These are phyloP conservation scores for Lophius americanus DNA, from an alignment of 2,797 vertebrate genomes.

Conservation along the genomic window DNA sequence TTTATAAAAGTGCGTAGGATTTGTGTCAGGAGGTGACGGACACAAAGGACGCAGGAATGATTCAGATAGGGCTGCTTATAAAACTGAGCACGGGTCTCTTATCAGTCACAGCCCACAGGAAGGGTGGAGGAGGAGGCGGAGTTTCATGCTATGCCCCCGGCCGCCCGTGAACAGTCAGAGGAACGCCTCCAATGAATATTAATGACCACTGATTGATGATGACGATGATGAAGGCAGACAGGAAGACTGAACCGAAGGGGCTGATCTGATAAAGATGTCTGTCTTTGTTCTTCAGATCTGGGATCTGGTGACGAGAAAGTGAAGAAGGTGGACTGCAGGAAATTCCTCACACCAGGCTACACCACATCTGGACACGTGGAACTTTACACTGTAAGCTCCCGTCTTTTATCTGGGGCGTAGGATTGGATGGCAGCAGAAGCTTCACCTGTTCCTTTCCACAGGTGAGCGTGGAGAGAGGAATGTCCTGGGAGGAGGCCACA, in stretches of 20 bases:
- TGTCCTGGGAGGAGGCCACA: conserved; percentile 98
- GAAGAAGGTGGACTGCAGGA: conserved; percentile 93
- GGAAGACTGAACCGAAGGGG: neutral
- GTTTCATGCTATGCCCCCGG: too few species aligned
- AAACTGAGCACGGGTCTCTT: too few species aligned
- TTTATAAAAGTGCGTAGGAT: too few species aligned
- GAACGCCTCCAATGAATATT: too few species aligned
- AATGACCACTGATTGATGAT: too few species aligned
- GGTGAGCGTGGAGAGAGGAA: conserved; percentile 97
- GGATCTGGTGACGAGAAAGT: conserved; percentile 98
- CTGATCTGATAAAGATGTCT: neutral
- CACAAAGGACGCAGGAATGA: too few species aligned
- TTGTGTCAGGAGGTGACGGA: too few species aligned
- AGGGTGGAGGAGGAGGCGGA: too few species aligned
- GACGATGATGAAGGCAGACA: neutral
- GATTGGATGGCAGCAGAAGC: neutral
- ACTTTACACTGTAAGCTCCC: conserved; percentile 89
- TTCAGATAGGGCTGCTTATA: too few species aligned
- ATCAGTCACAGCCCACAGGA: too few species aligned
- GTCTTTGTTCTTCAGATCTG: conserved; percentile 81
- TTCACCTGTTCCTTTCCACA: conserved; percentile 48
- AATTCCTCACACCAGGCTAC: conserved; percentile 95
- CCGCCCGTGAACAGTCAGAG: too few species aligned
- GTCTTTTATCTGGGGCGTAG: too few species aligned
- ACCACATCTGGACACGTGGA: conserved; percentile 97